phyloP scores from a whole-genome alignment of 2,113 vertebrate genomes.

The Syngnathoides biaculeatus region DNA sequence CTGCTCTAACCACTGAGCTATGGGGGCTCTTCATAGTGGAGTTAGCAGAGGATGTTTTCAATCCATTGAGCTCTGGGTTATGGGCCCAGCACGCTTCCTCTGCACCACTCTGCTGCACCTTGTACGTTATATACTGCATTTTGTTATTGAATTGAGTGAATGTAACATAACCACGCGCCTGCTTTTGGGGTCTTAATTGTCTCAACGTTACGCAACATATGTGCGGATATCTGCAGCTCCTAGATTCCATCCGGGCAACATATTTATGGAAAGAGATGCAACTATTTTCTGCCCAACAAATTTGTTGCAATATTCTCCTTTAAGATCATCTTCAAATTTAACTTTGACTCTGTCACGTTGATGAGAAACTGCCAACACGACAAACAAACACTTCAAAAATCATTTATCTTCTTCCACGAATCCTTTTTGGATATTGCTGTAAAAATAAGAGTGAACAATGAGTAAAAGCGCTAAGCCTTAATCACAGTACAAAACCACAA shows the following conservation, averaged over 20 bases:
- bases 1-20: no score
- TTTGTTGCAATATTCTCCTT: background rate
- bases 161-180: no score
- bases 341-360: conserved; percentile 21
- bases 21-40: no score
- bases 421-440: conserved; percentile 20
- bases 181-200: no score
- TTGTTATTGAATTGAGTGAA: no score
- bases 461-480: background rate
- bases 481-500: conserved; percentile 8
- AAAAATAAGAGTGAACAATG: conserved; percentile 22
- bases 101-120: conserved; percentile 31
- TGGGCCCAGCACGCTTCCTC: conserved; percentile 34
- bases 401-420: conserved; percentile 25
- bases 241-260: conserved; percentile 20
- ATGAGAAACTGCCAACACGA: conserved; percentile 15
- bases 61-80: conserved; percentile 35
- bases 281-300: conserved; percentile 11
- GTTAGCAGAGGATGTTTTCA: conserved; percentile 35
- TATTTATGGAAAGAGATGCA: conserved; percentile 22
- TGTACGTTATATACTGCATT: no score
- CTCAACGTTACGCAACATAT: no score
- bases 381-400: conserved; percentile 38
- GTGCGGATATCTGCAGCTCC: conserved; percentile 25
- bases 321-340: conserved; percentile 5